Percentiles rank a stretch among this genome's conserved stretches.
These are phyloP conservation scores for Neotoxoptera formosana DNA, from an alignment of 1,140 invertebrate genomes.

Conservation along the genomic window DNA sequence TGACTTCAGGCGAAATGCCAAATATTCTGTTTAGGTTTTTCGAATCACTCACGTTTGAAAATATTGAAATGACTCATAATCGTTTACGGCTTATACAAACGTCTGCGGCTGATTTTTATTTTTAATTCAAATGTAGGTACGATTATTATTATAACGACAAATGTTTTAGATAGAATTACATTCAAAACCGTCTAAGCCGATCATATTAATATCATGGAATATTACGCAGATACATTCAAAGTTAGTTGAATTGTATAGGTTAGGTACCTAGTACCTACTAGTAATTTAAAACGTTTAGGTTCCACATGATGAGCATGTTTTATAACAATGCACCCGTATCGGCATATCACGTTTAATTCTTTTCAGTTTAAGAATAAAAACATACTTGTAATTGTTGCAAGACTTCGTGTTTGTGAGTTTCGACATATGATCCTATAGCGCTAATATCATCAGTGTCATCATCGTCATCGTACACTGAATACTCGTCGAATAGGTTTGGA, in stretches of 20 bases:
- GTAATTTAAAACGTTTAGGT: conserved; percentile 33
- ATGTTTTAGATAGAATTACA: background rate
- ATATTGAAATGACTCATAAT: background rate
- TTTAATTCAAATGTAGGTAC: background rate
- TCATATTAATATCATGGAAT: background rate
- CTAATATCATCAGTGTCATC: conserved; percentile 75
- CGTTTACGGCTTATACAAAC: background rate
- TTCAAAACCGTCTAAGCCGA: background rate
- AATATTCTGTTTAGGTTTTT: background rate
- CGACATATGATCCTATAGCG: conserved; percentile 62
- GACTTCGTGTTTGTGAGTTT: conserved; percentile 64
- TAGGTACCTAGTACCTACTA: background rate
- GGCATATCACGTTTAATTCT: conserved; percentile 4
- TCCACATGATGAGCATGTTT: background rate
- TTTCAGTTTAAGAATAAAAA: conserved; percentile 10
- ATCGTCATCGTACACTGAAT: conserved; percentile 75
- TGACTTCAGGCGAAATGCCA: conserved; percentile 13
- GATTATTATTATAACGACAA: background rate
- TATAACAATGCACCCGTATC: background rate
- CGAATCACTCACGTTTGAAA: background rate
- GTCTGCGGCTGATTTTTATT: background rate
- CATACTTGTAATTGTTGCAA: conserved; percentile 64
- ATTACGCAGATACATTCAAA: background rate
- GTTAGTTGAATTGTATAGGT: background rate
- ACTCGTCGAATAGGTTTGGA: conserved; percentile 65